Conservation (phyloP, 1,140 invertebrate species). For the Dreissena polymorpha region DNA sequence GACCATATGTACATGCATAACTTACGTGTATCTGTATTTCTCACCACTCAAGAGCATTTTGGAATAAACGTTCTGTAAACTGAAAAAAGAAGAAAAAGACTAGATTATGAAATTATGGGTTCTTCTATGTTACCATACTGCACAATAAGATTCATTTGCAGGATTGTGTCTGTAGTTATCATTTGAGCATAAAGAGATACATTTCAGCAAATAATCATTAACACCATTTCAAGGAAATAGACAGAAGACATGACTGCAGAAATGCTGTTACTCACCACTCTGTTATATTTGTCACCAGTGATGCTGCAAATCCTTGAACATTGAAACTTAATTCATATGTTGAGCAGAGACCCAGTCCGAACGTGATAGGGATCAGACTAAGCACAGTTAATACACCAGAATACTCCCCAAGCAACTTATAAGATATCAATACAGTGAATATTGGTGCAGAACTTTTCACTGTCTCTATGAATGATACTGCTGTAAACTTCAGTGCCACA, state of each 20-base stretch:
- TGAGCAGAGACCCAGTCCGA: constrained; percentile 89
- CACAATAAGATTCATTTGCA: too few relatives aligned
- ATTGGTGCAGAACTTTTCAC: constrained; percentile 92
- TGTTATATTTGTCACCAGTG: constrained; percentile 90
- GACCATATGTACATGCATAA: constrained; percentile 57
- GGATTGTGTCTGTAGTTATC: too few relatives aligned
- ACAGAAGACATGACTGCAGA: too few relatives aligned
- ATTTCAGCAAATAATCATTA: too few relatives aligned
- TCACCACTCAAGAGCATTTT: constrained; percentile 91
- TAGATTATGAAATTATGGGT: too few relatives aligned
- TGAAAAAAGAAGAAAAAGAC: constrained; percentile 75
- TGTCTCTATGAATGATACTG: constrained; percentile 93
- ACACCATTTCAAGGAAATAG: too few relatives aligned
- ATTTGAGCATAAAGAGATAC: too few relatives aligned
- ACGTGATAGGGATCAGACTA: constrained; percentile 91
- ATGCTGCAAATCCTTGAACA: constrained; percentile 88
- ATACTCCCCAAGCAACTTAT: constrained; percentile 84
- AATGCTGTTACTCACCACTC: constrained; percentile 84
- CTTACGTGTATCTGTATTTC: constrained; percentile 90
- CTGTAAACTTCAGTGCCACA: constrained; percentile 90
- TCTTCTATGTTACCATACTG: too few relatives aligned
- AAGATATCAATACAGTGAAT: constrained; percentile 90
- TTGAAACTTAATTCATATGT: constrained; percentile 92
- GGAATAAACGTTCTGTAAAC: constrained; percentile 91
- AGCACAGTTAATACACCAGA: constrained; percentile 89